Percentiles rank a stretch among this genome's conserved stretches.
These are phyloP conservation scores for Setipinna tenuifilis DNA, from an alignment of 2,797 vertebrate genomes.

Conservation along the genomic window DNA sequence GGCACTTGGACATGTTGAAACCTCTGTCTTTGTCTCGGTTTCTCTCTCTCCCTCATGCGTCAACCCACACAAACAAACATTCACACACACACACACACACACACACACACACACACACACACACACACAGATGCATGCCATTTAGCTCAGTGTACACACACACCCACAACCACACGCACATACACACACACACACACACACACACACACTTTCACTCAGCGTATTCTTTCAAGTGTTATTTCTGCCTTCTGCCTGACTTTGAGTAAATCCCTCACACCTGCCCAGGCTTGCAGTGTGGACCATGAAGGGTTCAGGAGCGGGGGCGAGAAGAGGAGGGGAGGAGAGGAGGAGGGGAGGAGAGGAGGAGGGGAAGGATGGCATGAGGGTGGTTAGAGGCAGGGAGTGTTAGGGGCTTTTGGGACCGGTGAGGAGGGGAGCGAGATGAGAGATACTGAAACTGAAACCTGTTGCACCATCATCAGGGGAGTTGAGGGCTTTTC, in stretches of 20 bases:
- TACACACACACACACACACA: neutral
- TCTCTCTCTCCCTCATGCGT: neutral
- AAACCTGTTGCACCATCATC: too few species aligned
- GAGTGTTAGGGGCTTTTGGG: too few species aligned
- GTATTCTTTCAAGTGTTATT: constrained; percentile 32
- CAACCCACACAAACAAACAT: neutral
- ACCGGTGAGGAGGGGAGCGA: too few species aligned
- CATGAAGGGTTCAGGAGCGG: neutral
- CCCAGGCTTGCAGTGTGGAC: neutral
- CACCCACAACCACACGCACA: too few species aligned
- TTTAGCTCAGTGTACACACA: too few species aligned
- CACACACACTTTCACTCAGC: neutral
- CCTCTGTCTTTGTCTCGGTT: constrained; percentile 14
- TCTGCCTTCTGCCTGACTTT: neutral
- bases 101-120: constrained; percentile 7
- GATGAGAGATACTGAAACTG: too few species aligned
- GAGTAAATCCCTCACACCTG: neutral
- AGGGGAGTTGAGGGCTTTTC: too few species aligned
- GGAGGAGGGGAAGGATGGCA: too few species aligned
- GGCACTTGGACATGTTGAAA: neutral
- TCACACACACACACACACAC: constrained; percentile 12
- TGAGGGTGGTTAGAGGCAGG: too few species aligned
- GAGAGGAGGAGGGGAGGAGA: too few species aligned
- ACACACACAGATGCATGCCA: neutral
- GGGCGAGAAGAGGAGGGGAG: too few species aligned